Conservation (phyloP, 2,888 invertebrate genomes). For the Aphidoletes aphidimyza region DNA sequence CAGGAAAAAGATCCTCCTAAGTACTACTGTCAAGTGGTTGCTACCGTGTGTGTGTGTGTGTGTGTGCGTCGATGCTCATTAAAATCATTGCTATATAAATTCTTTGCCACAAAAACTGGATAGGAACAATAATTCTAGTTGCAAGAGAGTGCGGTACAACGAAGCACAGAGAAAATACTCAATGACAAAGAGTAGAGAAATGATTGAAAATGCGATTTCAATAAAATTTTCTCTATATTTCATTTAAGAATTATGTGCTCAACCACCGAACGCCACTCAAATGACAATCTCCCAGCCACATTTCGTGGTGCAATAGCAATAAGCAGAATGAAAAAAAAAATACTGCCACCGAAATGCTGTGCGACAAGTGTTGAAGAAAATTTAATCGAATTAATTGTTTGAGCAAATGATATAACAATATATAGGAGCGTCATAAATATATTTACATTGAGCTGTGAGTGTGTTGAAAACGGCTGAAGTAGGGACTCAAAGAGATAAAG, state of each 20-base stretch:
- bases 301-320: not conserved
- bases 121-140: not conserved
- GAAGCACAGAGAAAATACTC: not conserved
- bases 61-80: not conserved
- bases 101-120: not conserved
- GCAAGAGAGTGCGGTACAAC: not conserved
- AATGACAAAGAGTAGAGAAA: not conserved
- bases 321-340: not conserved
- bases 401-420: not conserved
- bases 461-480: not conserved
- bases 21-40: not conserved
- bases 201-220: not conserved
- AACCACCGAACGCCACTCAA: not conserved
- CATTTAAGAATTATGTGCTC: not conserved
- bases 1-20: not conserved
- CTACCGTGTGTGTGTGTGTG: not conserved
- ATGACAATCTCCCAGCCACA: too few relatives aligned
- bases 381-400: conserved; percentile 24
- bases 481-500: not conserved
- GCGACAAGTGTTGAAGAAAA: not conserved
- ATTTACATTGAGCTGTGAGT: not conserved
- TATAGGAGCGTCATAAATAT: not conserved
- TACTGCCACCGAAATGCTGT: not conserved
- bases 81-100: not conserved
- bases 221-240: not conserved